These are phyloP conservation scores for Eupithecia pulchellata DNA, from an alignment of 2,888 invertebrate genomes.

Conservation along the genomic window DNA sequence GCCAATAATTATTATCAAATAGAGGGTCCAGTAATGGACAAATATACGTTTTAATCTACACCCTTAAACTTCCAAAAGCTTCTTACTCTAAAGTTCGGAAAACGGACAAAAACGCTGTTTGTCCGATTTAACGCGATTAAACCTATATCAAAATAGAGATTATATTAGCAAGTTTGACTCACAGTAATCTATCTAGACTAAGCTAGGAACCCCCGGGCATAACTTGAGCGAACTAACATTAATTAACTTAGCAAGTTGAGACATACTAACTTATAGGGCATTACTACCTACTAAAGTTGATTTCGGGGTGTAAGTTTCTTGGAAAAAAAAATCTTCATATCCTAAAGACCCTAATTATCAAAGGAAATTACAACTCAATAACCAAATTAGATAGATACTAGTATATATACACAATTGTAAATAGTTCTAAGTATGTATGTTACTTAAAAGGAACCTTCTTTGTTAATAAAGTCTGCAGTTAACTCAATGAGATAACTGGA, in stretches of 20 bases:
- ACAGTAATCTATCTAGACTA: constrained; percentile 29
- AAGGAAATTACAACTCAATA: too few species aligned
- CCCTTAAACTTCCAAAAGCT: not conserved
- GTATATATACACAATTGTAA: too few species aligned
- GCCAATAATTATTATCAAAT: too few species aligned
- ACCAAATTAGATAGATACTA: too few species aligned
- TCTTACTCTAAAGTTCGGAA: not conserved
- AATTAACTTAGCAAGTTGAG: constrained; percentile 37
- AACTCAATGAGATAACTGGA: too few species aligned
- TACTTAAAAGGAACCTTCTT: too few species aligned
- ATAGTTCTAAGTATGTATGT: too few species aligned
- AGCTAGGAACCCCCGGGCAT: constrained; percentile 15
- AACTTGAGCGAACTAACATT: constrained; percentile 30
- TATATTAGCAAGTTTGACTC: constrained; percentile 16
- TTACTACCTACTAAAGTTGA: not conserved
- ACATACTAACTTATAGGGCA: not conserved
- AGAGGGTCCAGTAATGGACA: too few species aligned
- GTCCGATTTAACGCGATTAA: not conserved
- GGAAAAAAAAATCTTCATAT: too few species aligned
- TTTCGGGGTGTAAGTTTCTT: not conserved
- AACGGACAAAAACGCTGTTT: not conserved
- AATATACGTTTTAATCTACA: not conserved
- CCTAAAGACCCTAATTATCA: too few species aligned
- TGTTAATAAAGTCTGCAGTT: too few species aligned
- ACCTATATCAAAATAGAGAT: not conserved